Evolutionary conservation across 2,888 invertebrate species (phyloP), one percentile per base, ranked within the genome.

Genomic region (Hedychridium roseum): DNA sequence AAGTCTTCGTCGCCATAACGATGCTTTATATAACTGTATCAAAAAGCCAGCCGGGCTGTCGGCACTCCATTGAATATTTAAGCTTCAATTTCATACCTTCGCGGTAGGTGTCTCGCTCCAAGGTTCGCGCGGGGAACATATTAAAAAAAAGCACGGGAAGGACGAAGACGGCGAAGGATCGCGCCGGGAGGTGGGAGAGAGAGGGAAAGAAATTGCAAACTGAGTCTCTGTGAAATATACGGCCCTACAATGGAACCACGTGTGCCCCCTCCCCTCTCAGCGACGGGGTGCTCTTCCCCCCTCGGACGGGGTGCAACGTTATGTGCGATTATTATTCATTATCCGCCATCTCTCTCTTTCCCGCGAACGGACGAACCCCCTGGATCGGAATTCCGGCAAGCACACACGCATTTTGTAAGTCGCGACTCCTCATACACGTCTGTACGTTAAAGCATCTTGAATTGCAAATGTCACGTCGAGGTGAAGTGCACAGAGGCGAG

Each of bases 71-170:
- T 68, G 74, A 78, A 76, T 78, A 78, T 78, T 78, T 71, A 76
- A 76, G 74, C 71, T 73, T 74, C 76, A 76, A 76, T 78, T 78
- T 76, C 78, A 75, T 77, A 74, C 70, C 71, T 57, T 66, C 64
- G 63, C 66, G 64, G 56, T 57, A 48, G 54, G 48, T 64, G 50
- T 56, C 63, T 52, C 50, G 41, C 39, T 18, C 27, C 32, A 27
- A 26, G 34, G 28, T 9, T 12, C 12, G 26, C 18, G 20, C 28
- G 27, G 50, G 47, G 63, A 45, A 38, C 68, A 70, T 74, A 76
- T 75, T 73, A 73, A 74, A 72, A 73, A 67, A 65, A 63, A 50
- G 51, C 45, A 44, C 18, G 5, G 35, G 17, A 26, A 16, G 36
- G 41, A 39, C 21, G 26, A 49, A 45, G 42, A 48, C 37, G 44